phyloP scores from a whole-genome alignment of 2,113 vertebrate species.

The Asarcornis scutulata region DNA sequence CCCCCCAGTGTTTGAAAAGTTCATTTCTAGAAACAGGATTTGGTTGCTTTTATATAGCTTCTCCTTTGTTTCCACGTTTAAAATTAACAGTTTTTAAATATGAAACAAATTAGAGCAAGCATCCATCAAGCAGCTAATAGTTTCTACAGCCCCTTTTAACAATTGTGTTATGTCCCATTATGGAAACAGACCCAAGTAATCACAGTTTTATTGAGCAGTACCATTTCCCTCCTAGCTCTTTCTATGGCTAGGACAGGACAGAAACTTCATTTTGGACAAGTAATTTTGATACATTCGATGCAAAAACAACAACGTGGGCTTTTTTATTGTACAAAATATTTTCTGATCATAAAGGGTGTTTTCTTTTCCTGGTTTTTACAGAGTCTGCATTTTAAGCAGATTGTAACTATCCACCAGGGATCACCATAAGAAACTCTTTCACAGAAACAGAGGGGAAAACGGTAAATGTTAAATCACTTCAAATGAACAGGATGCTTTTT shows the following conservation, averaged over 20 bases:
- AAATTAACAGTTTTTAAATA: background rate
- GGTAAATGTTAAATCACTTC: constrained; percentile 48
- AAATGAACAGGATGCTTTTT: constrained; percentile 56
- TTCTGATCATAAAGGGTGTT: constrained; percentile 54
- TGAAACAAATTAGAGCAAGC: background rate
- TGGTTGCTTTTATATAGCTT: background rate
- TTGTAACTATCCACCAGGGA: constrained; percentile 50
- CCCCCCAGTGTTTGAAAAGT: background rate
- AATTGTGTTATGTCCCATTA: background rate
- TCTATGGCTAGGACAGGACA: background rate
- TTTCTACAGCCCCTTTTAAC: constrained; percentile 35
- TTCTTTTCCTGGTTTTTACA: constrained; percentile 58
- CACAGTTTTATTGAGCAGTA: constrained; percentile 18
- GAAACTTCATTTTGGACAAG: constrained; percentile 46
- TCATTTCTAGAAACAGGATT: background rate
- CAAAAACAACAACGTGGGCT: constrained; percentile 49
- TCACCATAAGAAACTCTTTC: constrained; percentile 38
- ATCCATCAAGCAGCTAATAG: background rate
- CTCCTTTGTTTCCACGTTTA: background rate
- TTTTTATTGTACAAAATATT: background rate
- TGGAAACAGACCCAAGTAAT: constrained; percentile 34
- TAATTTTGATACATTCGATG: background rate
- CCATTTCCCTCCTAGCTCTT: background rate
- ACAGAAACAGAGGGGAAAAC: constrained; percentile 31
- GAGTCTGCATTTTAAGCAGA: constrained; percentile 44